A percentile compares a stretch with the other conserved stretches of the same genome.
Conservation (phyloP, 2,797 vertebrate species). For the Choloepus didactylus region DNA sequence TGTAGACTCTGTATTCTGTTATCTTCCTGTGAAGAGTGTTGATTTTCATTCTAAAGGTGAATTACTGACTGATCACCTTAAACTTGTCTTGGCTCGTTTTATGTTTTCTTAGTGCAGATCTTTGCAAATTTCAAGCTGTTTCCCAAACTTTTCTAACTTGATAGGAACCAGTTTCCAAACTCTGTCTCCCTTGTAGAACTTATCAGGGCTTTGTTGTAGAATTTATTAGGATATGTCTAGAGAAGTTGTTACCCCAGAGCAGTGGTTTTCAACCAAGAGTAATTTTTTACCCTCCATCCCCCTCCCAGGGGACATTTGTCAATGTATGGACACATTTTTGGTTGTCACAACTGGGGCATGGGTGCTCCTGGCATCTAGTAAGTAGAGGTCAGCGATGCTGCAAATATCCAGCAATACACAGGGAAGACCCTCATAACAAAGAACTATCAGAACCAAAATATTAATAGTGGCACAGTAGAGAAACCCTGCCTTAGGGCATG, state of each 20-base stretch:
- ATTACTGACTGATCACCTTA: not conserved
- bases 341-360: not conserved
- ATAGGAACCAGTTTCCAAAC: not conserved
- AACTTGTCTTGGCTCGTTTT: not conserved
- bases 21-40: slow-evolving; percentile 4
- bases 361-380: not conserved
- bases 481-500: not conserved
- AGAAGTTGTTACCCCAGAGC: not conserved
- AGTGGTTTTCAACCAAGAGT: not conserved
- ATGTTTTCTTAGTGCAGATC: not conserved
- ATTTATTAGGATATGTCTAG: not conserved
- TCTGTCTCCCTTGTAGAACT: not conserved
- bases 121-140: not conserved
- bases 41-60: not conserved
- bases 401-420: not conserved
- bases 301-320: not conserved
- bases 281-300: not conserved
- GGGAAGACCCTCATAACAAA: too few species aligned
- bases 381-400: not conserved
- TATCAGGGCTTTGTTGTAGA: not conserved
- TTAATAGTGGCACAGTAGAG: not conserved
- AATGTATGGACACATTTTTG: not conserved
- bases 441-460: not conserved
- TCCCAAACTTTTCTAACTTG: not conserved
- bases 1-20: slow-evolving; percentile 14